Base-by-base conservation (phyloP, 2,888 invertebrate genomes). In the Pterobdella sp. region DNA sequence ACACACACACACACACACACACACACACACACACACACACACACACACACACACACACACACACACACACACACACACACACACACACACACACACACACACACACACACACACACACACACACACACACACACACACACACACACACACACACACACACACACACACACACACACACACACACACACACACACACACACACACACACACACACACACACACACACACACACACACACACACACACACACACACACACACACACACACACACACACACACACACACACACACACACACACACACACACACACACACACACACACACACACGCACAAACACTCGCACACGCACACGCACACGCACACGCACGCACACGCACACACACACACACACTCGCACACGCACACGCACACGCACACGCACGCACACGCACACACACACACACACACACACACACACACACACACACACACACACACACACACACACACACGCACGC, bases 1-100 rank as follows among this genome's bases (percentile, higher is more conserved):
- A 56, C 60, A 56, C 60, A 56, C 60, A 56, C 60, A 56, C 60
- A 56, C 60, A 56, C 60, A 56, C 60, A 56, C 60, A 56, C 60
- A 56, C 60, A 56, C 60, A 56, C 60, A 56, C 60, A 56, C 60
- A 56, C 60, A 56, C 60, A 56, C 60, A 56, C 60, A 56, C 60
- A 56, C 60, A 56, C 60, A 56, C 60, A 56, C 60, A 56, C 60
- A 56, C 60, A 56, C 60, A 56, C 60, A 56, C 60, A 56, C 60
- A 56, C 60, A 56, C 60, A 56, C 60, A 56, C 60, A 56, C 60
- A 56, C 60, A 56, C 60, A 56, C 60, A 56, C 60, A 56, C 60
- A 56, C 60, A 56, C 60, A 56, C 60, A 56, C 60, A 56, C 60
- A 56, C 60, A 56, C 60, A 56, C 60, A 56, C 60, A 56, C 60